A percentile compares a stretch with the other conserved stretches of the same genome.
Conservation (phyloP, 2,113 vertebrate species). For the Sigmodon hispidus region DNA sequence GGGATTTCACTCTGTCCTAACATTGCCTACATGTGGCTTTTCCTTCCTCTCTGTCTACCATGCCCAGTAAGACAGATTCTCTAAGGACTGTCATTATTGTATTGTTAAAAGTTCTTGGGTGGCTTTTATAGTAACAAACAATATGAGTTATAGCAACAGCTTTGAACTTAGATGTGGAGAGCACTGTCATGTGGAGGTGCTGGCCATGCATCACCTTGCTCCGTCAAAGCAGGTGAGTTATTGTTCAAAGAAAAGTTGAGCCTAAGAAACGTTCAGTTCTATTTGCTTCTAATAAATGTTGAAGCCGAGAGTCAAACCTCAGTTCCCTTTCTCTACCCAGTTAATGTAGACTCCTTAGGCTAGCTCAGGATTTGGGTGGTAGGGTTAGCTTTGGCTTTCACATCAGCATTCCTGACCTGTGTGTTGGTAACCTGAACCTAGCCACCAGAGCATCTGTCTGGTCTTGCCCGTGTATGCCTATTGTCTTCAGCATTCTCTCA, state of each 20-base stretch:
- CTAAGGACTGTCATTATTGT: neutral
- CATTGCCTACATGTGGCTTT: neutral
- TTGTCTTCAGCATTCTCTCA: neutral
- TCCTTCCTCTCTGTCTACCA: neutral
- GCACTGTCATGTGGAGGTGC: neutral
- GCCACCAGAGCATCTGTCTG: neutral
- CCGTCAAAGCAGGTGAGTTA: neutral
- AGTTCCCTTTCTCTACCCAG: neutral
- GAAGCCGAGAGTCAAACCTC: neutral
- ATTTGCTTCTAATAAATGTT: neutral
- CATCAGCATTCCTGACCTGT: neutral
- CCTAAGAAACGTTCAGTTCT: neutral
- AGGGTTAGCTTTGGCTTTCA: neutral
- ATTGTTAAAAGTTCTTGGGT: conserved; percentile 3
- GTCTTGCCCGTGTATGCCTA: neutral
- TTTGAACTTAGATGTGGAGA: neutral
- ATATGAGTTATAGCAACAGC: neutral
- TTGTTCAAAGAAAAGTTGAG: neutral
- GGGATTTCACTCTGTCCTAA: neutral
- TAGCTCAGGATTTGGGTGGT: neutral
- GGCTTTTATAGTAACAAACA: neutral
- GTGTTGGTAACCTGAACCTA: neutral
- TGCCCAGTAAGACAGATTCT: neutral
- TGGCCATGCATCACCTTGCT: neutral
- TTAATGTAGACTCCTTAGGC: neutral